Evolutionary conservation across 1,140 invertebrate genomes (phyloP), one percentile per base, ranked within the genome.

Genomic region (Microplitis mediator): DNA sequence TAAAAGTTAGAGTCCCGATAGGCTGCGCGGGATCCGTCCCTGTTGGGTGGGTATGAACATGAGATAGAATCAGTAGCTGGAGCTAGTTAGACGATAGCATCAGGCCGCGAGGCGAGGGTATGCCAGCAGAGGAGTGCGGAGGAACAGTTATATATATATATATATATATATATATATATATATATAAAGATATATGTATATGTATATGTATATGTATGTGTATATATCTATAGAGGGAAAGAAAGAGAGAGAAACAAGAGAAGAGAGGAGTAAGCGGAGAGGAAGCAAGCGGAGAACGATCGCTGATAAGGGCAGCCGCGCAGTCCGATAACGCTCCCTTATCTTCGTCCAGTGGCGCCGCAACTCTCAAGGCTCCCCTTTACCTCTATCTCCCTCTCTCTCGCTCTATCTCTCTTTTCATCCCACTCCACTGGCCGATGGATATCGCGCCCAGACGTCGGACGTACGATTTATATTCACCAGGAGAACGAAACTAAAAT

Each of bases 61-160:
- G 62, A 77, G 85, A 87, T 87, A 86, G 79, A 86, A 87, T 87
- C 86, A 82, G 86, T 86, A 85, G 83, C 85, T 85, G 86, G 84
- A 87, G 86, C 86, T 87, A 86, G 85, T 87, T 87, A 86, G 82
- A 82, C 78, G 86, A 87, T 86, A 87, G 78, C 77, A 87, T 87
- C 85, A 79, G 81, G 83, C 81, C 80, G 84, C 82, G 82, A 81
- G 78, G 75, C 80, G 78, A 83, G 82, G 83, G 79, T 81, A 81
- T 78, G 66, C 63, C 66, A 11, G 61, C 60, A 23, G 69, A 51
- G 64, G 56, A 68, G 70, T 72, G 69, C 56, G 60, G 75, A 8
- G 52, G 35, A 66, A 23, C 32, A 45, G 6, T 45, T 45, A 45
- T 6, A 45, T 45, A 45, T 45, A 45, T 45, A 39, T 39, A 23